Evolutionary conservation across 2,888 invertebrate species (phyloP), one percentile per base, ranked within the genome.

Genomic region (Apotomis betuletana): DNA sequence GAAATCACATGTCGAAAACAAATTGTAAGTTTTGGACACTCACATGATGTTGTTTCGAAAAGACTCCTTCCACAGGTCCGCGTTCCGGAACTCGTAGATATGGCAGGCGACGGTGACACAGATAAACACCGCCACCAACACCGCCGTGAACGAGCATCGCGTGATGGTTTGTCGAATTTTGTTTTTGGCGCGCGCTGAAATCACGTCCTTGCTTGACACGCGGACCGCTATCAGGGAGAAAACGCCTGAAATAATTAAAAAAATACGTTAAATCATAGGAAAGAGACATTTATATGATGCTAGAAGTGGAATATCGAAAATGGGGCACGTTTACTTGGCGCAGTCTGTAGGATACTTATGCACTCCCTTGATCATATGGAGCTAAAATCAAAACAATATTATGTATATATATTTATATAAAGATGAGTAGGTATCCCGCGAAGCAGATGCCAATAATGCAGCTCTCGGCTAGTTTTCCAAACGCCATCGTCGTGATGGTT

Each of bases 391-490:
- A 27, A 27, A 27, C 27, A 27, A 27, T 27, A 27, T 27, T 27
- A 27, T 27, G 27, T 27, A 27, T 27, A 27, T 27, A 27, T 27
- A 27, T 27, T 27, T 27, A 27, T 27, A 27, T 27, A 27, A 27
- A 27, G 27, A 27, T 27, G 27, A 98, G 94, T 80, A 98, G 98
- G 83, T 96, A 97, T 51, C 96, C 98, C 41, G 99, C 97, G 88
- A 98, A 99, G 89, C 99, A 99, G 76, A 99, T 97, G 10, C 99
- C 99, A 10, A 97, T 96, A 58, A 98, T 95, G 77, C 97, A 97
- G 86, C 97, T 98, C 4, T 98, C 98, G 88, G 98, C 98, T 63
- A 99, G 97, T 93, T 97, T 96, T 3, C 97, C 96, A 55, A 98
- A 92, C 0, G 98, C 97, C 95, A 98, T 96, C 3, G 97, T 97